These are phyloP conservation scores for Dastarcus helophoroides DNA, from an alignment of 2,888 invertebrate genomes.

Conservation along the genomic window DNA sequence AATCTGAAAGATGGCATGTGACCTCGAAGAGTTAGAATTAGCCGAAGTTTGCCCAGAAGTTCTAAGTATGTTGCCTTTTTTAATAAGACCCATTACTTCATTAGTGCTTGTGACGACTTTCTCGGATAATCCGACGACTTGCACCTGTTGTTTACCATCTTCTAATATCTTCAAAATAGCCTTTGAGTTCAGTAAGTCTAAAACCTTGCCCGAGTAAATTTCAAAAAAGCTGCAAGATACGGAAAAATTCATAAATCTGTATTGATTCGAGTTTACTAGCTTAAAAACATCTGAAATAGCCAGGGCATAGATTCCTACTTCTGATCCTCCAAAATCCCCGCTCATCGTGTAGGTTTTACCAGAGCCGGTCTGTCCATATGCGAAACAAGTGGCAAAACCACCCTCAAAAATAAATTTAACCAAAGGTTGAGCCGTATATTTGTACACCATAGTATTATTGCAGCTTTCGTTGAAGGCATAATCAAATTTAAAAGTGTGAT, in stretches of 20 bases:
- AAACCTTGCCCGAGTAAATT: slow-evolving; percentile 96
- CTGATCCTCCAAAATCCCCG: slow-evolving; percentile 84
- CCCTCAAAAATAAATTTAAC: slow-evolving; percentile 97
- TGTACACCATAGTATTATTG: slow-evolving; percentile 93
- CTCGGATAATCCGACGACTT: slow-evolving; percentile 92
- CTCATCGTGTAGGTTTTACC: slow-evolving; percentile 99
- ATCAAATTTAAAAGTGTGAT: slow-evolving; percentile 96
- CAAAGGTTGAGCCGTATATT: slow-evolving; percentile 96
- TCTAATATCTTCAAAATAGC: slow-evolving; percentile 88
- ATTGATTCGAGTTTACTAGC: slow-evolving; percentile 66
- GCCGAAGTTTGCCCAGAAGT: slow-evolving; percentile 97
- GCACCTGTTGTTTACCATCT: slow-evolving; percentile 95
- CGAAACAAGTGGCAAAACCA: slow-evolving; percentile 99
- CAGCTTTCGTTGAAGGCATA: slow-evolving; percentile 96
- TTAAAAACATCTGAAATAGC: slow-evolving; percentile 90
- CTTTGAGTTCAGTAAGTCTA: slow-evolving; percentile 82
- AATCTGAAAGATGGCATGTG: slow-evolving; percentile 98
- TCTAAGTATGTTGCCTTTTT: slow-evolving; percentile 76
- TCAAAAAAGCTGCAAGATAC: slow-evolving; percentile 97
- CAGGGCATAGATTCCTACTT: slow-evolving; percentile 95
- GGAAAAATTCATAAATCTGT: slow-evolving; percentile 70
- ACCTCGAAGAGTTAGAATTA: slow-evolving; percentile 94
- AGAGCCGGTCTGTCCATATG: slow-evolving; percentile 98
- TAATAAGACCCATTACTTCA: slow-evolving; percentile 85
- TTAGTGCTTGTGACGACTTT: slow-evolving; percentile 81